These are phyloP conservation scores for Pelusios castaneus DNA, from an alignment of 2,113 vertebrate species.

Conservation along the genomic window DNA sequence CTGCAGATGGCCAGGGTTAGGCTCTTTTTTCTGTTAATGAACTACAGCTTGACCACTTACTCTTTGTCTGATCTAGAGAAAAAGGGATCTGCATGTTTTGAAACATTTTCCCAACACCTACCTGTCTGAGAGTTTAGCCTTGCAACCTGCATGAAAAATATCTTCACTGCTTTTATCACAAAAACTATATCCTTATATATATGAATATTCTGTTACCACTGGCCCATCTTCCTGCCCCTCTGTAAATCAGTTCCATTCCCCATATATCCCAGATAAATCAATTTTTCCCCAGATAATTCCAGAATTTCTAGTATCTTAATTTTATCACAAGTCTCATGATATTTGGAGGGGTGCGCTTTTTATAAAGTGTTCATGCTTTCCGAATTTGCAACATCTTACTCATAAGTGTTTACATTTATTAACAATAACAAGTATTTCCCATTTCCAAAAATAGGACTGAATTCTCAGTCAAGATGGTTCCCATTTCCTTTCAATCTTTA, in stretches of 20 bases:
- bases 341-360: background rate
- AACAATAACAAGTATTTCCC: background rate
- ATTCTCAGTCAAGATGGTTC: background rate
- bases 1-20: background rate
- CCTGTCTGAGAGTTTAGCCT: background rate
- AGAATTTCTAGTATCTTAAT: conserved; percentile 10
- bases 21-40: background rate
- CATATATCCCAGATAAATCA: conserved; percentile 11
- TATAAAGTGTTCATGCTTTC: background rate
- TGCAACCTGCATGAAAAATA: background rate
- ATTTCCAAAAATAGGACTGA: background rate
- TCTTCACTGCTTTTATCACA: background rate
- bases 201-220: background rate
- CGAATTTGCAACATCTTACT: background rate
- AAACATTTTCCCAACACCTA: background rate
- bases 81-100: background rate
- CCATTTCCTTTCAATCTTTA: background rate
- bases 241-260: background rate
- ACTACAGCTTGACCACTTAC: background rate
- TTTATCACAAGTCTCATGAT: background rate
- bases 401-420: background rate
- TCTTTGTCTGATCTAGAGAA: background rate
- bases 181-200: background rate
- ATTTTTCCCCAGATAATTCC: background rate
- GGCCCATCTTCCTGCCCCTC: background rate